These are phyloP conservation scores for Acanthochromis polyacanthus DNA, from an alignment of 2,113 vertebrate species.

Conservation along the genomic window DNA sequence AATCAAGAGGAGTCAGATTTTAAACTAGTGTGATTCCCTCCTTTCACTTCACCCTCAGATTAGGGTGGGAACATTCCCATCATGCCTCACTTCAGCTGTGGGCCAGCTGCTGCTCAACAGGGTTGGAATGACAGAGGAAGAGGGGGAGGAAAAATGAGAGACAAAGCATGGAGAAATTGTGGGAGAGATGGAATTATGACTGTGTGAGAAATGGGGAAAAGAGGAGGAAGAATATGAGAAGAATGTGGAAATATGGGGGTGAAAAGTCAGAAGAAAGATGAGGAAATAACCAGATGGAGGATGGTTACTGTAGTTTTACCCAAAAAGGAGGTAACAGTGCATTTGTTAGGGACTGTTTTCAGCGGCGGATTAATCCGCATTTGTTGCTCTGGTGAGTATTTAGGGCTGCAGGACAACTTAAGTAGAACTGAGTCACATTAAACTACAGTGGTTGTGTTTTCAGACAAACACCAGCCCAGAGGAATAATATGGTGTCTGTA, in stretches of 20 bases:
- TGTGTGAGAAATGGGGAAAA: background rate
- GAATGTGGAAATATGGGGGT: background rate
- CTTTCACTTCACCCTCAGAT: background rate
- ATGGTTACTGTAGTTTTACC: background rate
- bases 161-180: no score
- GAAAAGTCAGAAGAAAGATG: background rate
- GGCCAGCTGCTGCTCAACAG: conserved; percentile 37
- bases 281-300: background rate
- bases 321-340: background rate
- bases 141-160: background rate
- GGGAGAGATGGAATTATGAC: background rate
- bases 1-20: background rate
- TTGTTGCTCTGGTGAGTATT: background rate
- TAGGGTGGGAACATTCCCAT: conserved; percentile 54
- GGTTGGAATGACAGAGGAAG: background rate
- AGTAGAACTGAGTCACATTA: conserved; percentile 1
- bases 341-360: no score
- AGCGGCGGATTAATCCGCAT: background rate
- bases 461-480: background rate
- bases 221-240: background rate
- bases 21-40: background rate
- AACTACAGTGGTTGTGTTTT: background rate
- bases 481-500: background rate
- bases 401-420: background rate
- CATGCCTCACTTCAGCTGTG: conserved; percentile 61